phyloP scores from a whole-genome alignment of 2,888 invertebrate species.

The Apamea crenata region DNA sequence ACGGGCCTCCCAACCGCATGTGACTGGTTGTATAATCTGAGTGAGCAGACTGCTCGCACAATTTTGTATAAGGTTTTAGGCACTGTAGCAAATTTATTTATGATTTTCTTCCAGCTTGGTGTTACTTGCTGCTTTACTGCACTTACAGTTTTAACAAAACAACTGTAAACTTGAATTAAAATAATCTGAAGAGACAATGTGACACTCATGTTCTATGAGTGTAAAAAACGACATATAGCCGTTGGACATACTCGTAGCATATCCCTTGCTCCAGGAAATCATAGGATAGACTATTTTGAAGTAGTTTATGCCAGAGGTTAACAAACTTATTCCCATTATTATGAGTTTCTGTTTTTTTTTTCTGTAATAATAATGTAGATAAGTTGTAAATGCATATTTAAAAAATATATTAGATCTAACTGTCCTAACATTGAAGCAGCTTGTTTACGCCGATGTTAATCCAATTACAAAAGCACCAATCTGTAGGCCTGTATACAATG shows the following conservation, averaged over 20 bases:
- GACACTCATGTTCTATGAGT: too few relatives aligned
- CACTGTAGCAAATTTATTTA: background rate
- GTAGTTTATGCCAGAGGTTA: background rate
- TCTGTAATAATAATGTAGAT: background rate
- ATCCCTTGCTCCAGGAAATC: background rate
- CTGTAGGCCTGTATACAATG: background rate
- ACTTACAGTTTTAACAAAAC: background rate
- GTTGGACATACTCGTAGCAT: too few relatives aligned
- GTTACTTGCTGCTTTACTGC: background rate
- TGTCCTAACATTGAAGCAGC: background rate
- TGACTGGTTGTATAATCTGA: slow-evolving; percentile 33
- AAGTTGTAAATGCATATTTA: too few relatives aligned
- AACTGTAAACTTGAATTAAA: background rate
- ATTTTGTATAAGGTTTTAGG: slow-evolving; percentile 22
- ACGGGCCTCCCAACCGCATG: slow-evolving; percentile 34
- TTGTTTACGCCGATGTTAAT: background rate
- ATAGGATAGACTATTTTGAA: background rate
- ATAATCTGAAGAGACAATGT: background rate
- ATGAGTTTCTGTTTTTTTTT: background rate
- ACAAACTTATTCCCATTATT: background rate
- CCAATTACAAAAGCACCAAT: background rate
- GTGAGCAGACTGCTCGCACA: slow-evolving; percentile 17
- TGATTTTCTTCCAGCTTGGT: slow-evolving; percentile 2
- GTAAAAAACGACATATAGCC: background rate
- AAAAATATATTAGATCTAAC: background rate